Evolutionary conservation across 1,140 invertebrate species (phyloP).

Genomic region (Archivesica marissinica): DNA sequence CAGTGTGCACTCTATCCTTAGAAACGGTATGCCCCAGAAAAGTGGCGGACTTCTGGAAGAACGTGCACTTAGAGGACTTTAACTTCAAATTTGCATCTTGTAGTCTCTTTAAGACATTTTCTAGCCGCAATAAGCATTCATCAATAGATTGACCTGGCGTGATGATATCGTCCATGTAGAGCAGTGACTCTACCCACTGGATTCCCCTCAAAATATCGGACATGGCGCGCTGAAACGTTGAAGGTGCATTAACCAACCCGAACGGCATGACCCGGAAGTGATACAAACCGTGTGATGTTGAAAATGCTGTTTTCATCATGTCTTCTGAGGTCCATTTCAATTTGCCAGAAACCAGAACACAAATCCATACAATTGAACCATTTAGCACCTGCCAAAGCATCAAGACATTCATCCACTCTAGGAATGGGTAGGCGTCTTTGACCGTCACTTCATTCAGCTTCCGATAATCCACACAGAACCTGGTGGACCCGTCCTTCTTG

Average conservation of each 20-base stretch:
- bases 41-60: constrained; percentile 63
- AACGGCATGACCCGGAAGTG: constrained; percentile 68
- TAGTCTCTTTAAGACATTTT: constrained; percentile 42
- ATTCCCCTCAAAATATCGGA: constrained; percentile 10
- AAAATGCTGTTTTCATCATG: constrained; percentile 79
- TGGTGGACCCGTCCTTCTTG: constrained; percentile 84
- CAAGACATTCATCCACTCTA: constrained; percentile 83
- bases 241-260: constrained; percentile 24
- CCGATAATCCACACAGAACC: constrained; percentile 84
- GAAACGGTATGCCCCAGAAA: constrained; percentile 59
- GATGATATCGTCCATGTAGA: constrained; percentile 56
- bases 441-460: constrained; percentile 83
- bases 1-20: constrained; percentile 8
- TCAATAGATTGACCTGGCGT: constrained; percentile 8
- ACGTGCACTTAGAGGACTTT: constrained; percentile 50
- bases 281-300: constrained; percentile 55
- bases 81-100: constrained; percentile 50
- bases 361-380: constrained; percentile 68
- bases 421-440: constrained; percentile 85
- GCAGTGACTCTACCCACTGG: background rate
- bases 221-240: constrained; percentile 53
- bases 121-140: background rate
- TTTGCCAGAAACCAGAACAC: constrained; percentile 80
- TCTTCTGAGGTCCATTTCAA: constrained; percentile 77
- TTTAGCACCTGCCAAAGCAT: constrained; percentile 73